These are phyloP conservation scores for Melanotaenia duboulayi DNA, from an alignment of 2,113 vertebrate species.

Conservation along the genomic window DNA sequence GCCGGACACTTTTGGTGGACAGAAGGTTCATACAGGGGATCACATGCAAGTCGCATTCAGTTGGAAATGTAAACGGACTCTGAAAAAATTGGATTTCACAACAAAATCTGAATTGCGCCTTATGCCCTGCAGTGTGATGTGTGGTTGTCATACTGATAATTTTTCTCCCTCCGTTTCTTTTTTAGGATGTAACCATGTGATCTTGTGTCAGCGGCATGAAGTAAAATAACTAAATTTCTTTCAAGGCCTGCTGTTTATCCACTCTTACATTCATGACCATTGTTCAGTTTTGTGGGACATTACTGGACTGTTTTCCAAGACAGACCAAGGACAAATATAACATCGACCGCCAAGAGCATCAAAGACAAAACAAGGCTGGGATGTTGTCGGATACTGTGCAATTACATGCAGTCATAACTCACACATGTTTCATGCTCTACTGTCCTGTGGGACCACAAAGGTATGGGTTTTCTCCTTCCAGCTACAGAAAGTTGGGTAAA, in stretches of 20 bases:
- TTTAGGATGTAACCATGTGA: slow-evolving; percentile 5
- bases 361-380: slow-evolving; percentile 38
- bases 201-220: neutral
- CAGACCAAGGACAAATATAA: slow-evolving; percentile 42
- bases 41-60: too few species aligned
- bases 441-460: slow-evolving; percentile 13
- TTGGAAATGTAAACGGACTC: too few species aligned
- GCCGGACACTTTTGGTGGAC: too few species aligned
- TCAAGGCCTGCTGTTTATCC: slow-evolving; percentile 3
- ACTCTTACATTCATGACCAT: slow-evolving; percentile 1
- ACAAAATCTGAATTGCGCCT: too few species aligned
- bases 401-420: slow-evolving; percentile 62
- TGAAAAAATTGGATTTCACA: too few species aligned
- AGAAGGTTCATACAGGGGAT: too few species aligned
- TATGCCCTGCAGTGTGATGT: too few species aligned
- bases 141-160: slow-evolving; percentile 12
- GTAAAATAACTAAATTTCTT: slow-evolving; percentile 23
- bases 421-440: slow-evolving; percentile 26
- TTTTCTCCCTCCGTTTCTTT: slow-evolving; percentile 17
- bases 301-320: slow-evolving; percentile 7
- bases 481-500: neutral
- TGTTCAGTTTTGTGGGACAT: slow-evolving; percentile 25
- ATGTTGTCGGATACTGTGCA: slow-evolving; percentile 43
- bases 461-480: slow-evolving; percentile 15
- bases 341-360: slow-evolving; percentile 44